Evolutionary conservation across 2,113 vertebrate species (phyloP).

Genomic region (Opisthocomus hoazin): DNA sequence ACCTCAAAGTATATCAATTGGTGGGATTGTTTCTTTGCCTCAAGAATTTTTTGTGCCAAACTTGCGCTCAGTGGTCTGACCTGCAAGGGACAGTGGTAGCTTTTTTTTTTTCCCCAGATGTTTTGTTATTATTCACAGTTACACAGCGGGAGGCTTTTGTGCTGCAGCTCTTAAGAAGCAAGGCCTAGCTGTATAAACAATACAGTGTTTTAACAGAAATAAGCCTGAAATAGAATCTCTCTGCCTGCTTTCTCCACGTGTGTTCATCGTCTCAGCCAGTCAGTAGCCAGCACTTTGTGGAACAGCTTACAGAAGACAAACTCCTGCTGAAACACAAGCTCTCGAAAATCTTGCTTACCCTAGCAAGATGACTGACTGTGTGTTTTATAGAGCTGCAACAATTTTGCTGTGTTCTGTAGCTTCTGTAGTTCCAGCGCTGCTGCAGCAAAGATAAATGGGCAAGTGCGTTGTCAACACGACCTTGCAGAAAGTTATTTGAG

Average conservation of each 20-base stretch:
- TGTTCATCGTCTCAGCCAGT: neutral
- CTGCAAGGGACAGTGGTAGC: neutral
- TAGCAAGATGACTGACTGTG: neutral
- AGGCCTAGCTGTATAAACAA: neutral
- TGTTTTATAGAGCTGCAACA: neutral
- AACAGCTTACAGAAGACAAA: neutral
- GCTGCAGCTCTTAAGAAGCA: neutral
- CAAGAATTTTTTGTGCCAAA: accelerated
- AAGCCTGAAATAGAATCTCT: neutral
- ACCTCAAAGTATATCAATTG: neutral
- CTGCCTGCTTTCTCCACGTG: neutral
- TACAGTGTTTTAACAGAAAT: neutral
- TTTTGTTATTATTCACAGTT: neutral
- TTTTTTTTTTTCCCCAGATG: neutral
- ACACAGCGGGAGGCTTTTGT: neutral
- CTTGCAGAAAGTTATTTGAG: neutral
- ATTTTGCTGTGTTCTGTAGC: slow-evolving; percentile 3
- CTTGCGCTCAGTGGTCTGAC: accelerated
- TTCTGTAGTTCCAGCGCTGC: neutral
- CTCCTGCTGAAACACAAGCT: neutral
- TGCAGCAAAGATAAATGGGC: neutral
- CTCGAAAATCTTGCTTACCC: neutral
- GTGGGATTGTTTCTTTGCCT: neutral
- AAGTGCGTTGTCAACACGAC: neutral
- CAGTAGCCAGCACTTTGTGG: neutral